Evolutionary conservation across 2,888 invertebrate species (phyloP), one percentile per base, ranked within the genome.

Genomic region (Heterodera filipjevi): DNA sequence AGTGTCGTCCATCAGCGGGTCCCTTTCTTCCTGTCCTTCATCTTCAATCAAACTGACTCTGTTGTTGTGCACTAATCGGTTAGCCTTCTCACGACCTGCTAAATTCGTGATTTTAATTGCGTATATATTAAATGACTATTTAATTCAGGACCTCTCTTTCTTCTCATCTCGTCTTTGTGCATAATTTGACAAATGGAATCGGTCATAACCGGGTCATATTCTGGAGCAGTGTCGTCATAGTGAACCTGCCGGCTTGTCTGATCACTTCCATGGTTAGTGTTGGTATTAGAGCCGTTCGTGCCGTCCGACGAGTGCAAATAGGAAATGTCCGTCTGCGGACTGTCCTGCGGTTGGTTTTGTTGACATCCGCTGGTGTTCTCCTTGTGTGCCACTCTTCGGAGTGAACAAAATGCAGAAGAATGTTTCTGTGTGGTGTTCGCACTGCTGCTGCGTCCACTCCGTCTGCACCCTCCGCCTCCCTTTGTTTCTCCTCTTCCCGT

Each of bases 321-420:
- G 81, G 86, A 86, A 71, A 86, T 84, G 82, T 86, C 86, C 27
- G 86, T 86, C 80, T 86, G 85, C 68, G 86, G 86, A 79, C 86
- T 86, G 79, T 85, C 85, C 33, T 77, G 77, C n/a, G n/a, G n/a
- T 39, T 77, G 77, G 30, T 39, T 30, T 8, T n/a, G 72, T 27
- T 27, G 64, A 39, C 53, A 66, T 49, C 33, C 35, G 39, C 39
- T 39, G 39, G 8, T 12, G 35, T 70, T 70, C 39, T 70, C 70
- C 39, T 70, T 35, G 16, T 71, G 44, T 12, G 39, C 27, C 12
- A 35, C 22, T 35, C 46, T 19, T 44, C 68, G 16, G 19, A 68
- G 68, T 8, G 68, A 68, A 33, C 68, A 68, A 68, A 68, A 68
- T 33, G 66, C 68, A 19, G 66, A 22, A 14, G 49, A 49, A n/a